Percentiles rank a stretch among this genome's conserved stretches.
Conservation (phyloP, 2,888 invertebrate species). For the Melanotus villosus region DNA sequence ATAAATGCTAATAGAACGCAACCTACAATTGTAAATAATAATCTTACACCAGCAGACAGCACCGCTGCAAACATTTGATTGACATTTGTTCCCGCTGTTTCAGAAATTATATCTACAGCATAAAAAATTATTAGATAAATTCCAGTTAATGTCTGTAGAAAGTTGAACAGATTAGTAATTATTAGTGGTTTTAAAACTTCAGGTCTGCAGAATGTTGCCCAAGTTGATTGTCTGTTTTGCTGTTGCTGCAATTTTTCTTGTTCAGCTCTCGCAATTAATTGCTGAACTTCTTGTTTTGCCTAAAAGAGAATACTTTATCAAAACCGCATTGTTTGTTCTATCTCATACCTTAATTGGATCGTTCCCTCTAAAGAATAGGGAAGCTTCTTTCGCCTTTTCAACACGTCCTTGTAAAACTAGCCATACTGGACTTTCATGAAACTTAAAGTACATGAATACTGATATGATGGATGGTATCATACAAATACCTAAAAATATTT, state of each 20-base stretch:
- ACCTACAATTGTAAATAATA: conserved; percentile 76
- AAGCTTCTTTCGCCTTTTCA: conserved; percentile 67
- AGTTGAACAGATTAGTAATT: conserved; percentile 80
- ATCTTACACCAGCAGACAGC: conserved; percentile 77
- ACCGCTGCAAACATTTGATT: conserved; percentile 75
- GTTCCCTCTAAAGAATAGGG: conserved; percentile 64
- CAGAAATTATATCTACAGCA: conserved; percentile 80
- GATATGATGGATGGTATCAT: conserved; percentile 74
- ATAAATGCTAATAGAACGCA: conserved; percentile 77
- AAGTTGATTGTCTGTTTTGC: conserved; percentile 63
- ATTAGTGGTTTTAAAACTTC: conserved; percentile 80
- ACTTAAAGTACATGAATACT: conserved; percentile 73
- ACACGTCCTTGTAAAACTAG: conserved; percentile 74
- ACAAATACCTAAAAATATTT: conserved; percentile 68
- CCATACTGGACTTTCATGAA: conserved; percentile 85
- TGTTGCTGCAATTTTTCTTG: conserved; percentile 66
- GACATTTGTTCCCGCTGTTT: conserved; percentile 68
- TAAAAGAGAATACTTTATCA: too few relatives aligned
- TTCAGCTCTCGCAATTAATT: conserved; percentile 73
- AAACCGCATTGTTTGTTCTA: conserved; percentile 57
- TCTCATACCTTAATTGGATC: conserved; percentile 28
- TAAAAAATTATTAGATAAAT: conserved; percentile 87
- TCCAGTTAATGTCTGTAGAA: conserved; percentile 81
- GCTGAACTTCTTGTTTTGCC: conserved; percentile 76
- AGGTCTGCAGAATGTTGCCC: conserved; percentile 69